Base-by-base conservation (phyloP, 2,113 vertebrate species). In the Macquaria ambigua region DNA sequence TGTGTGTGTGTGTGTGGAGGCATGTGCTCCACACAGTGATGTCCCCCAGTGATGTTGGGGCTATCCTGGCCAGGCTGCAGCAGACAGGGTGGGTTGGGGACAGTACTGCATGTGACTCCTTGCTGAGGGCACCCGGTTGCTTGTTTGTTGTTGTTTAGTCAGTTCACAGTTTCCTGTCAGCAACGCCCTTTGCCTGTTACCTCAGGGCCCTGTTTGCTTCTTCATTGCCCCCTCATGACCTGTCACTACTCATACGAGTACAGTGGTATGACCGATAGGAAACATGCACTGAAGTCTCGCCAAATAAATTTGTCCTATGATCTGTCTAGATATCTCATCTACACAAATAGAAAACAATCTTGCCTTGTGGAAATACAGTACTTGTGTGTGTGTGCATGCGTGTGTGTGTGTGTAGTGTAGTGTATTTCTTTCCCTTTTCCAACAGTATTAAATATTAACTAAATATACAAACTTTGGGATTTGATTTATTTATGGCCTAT, bases 201-300 rank as follows among this genome's bases (percentile, higher is more conserved):
- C 83, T 84, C 71, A 41, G 39, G 86, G 67, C 12, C 58, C 39
- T 64, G 81, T 90, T 84, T 87, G 80, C 61, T 48, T 83, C 89
- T 82, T 61, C 75, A 55, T 76, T 61, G 77, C 73, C 83, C 69
- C 63, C 85, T 73, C 69, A 14, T 90, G 83, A 84, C 85, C 83
- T 90, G 89, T 92, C 92, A 92, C 89, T 80, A 67, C 74, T 82
- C 74, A 87, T 92, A 70, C 75, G 18, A 77, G 48, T 28, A 21
- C 75, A 41, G 43, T 62, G 46, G 56, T 46, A 21, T 77, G 87
- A 90, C 76, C 46, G 41, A 52, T 41, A 72, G 23, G 48, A 86
- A 88, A 79, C 59, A 84, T 37, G 66, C 78, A 66, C 20, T 11
- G 0, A 61, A 77, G 43, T 85, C 28, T 72, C 21, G 2, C 43